Percentiles rank a stretch among this genome's conserved stretches.
Evolutionary conservation across 1,140 invertebrate genomes (phyloP).

Genomic region (Drosophila nigrodunni): DNA sequence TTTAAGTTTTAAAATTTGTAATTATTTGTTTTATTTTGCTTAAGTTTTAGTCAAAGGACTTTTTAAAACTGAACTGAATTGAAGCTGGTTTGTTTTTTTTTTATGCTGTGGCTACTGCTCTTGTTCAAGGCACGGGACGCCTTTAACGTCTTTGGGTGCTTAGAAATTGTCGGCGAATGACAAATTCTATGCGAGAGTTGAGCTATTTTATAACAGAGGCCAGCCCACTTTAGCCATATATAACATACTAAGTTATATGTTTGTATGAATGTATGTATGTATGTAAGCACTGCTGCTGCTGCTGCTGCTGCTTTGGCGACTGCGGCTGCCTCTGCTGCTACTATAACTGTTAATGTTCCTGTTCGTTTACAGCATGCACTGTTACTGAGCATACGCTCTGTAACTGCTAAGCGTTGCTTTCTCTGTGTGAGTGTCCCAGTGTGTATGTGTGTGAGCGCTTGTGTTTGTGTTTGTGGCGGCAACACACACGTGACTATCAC

Average conservation of each 20-base stretch:
- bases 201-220: constrained; percentile 56
- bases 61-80: constrained; percentile 15
- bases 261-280: neutral
- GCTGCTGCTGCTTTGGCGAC: neutral
- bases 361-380: constrained; percentile 11
- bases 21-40: constrained; percentile 29
- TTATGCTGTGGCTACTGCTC: neutral
- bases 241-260: neutral
- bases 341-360: neutral
- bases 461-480: constrained; percentile 20
- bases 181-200: constrained; percentile 55
- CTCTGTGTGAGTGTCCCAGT: neutral
- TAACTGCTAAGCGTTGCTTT: constrained; percentile 35
- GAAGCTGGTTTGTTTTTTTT: neutral
- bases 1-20: constrained; percentile 30
- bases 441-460: constrained; percentile 1
- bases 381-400: constrained; percentile 14
- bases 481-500: constrained; percentile 48
- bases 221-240: constrained; percentile 38
- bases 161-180: constrained; percentile 74
- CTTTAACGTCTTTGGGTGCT: constrained; percentile 66
- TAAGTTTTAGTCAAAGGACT: constrained; percentile 29
- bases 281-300: neutral
- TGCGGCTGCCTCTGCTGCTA: constrained; percentile 3
- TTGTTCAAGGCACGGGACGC: constrained; percentile 22